A percentile compares a stretch with the other conserved stretches of the same genome.
Evolutionary conservation across 64 coral and sea anemone genomes (phyloP).

Genomic region (Acropora tenuis): DNA sequence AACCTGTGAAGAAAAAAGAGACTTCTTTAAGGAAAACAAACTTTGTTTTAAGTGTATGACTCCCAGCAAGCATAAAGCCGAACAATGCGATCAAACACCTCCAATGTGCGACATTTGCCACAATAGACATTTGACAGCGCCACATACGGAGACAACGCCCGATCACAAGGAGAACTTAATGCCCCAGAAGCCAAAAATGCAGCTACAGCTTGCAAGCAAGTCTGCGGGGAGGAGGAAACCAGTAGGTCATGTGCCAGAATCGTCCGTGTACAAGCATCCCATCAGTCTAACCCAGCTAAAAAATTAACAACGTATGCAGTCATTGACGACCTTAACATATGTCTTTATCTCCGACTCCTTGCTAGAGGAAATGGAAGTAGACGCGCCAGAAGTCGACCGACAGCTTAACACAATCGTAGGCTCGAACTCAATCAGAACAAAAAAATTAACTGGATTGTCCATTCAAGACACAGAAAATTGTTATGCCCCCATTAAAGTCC

Average conservation of each 20-base stretch:
- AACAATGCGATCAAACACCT: constrained; percentile 24
- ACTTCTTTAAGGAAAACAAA: constrained; percentile 55
- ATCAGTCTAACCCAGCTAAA: constrained; percentile 48
- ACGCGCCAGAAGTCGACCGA: constrained; percentile 49
- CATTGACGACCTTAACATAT: constrained; percentile 69
- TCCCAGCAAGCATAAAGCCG: constrained; percentile 28
- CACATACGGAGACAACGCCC: constrained; percentile 25
- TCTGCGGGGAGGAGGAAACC: constrained; percentile 55
- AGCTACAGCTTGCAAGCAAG: constrained; percentile 55
- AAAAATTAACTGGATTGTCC: constrained; percentile 17
- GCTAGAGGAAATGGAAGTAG: constrained; percentile 2
- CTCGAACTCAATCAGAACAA: too few relatives aligned
- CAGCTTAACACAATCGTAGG: too few relatives aligned
- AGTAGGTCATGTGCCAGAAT: constrained; percentile 69
- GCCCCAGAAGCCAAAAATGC: not conserved
- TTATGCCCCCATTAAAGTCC: constrained; percentile 31
- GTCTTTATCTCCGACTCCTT: constrained; percentile 62
- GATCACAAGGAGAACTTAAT: not conserved
- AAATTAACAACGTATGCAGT: constrained; percentile 67
- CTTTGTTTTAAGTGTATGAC: constrained; percentile 64
- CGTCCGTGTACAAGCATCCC: constrained; percentile 41
- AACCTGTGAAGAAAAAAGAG: not conserved
- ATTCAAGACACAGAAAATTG: constrained; percentile 52
- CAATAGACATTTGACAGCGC: constrained; percentile 53
- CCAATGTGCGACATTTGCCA: constrained; percentile 53